These are phyloP conservation scores for Gambusia yucatana DNA, from an alignment of 2,797 vertebrate species.

Conservation along the genomic window DNA sequence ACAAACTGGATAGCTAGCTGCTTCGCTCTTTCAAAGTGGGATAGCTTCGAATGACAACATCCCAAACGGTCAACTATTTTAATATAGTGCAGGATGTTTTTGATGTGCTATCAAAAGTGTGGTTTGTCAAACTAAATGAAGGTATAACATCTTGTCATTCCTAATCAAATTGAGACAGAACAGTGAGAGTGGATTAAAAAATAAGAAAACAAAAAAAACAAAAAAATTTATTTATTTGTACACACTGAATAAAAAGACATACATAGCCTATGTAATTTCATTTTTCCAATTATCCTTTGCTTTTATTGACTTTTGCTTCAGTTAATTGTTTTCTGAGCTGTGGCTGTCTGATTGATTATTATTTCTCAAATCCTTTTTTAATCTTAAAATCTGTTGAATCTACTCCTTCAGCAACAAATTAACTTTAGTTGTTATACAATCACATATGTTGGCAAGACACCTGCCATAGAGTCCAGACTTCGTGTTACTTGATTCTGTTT, in stretches of 20 bases:
- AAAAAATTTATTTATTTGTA: no score
- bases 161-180: background rate
- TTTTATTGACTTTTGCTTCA: background rate
- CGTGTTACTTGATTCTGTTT: constrained; percentile 63
- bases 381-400: background rate
- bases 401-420: background rate
- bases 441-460: background rate
- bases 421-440: background rate
- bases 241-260: background rate
- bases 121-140: background rate
- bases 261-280: background rate
- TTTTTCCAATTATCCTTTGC: background rate
- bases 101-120: background rate
- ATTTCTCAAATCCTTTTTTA: background rate
- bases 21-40: background rate
- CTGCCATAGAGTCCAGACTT: constrained; percentile 1
- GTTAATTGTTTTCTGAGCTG: background rate
- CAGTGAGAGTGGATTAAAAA: background rate
- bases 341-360: background rate
- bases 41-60: background rate
- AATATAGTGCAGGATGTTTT: background rate
- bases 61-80: background rate
- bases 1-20: background rate
- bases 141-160: background rate
- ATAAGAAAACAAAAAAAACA: background rate